phyloP scores from a whole-genome alignment of 2,888 invertebrate genomes.

The Eueremaeus valkanovi region DNA sequence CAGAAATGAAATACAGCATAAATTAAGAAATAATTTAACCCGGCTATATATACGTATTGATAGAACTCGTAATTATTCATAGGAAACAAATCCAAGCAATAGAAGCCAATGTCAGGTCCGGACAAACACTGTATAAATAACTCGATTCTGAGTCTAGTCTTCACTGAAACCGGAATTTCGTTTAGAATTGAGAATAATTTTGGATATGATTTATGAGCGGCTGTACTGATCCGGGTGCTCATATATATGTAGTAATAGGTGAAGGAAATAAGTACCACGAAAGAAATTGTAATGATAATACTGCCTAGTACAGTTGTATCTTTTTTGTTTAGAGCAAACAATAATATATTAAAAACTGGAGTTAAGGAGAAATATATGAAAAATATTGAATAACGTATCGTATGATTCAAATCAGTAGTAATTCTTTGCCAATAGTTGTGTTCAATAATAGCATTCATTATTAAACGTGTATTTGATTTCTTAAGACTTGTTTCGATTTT shows the following conservation, averaged over 20 bases:
- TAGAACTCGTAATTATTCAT: conserved; percentile 9
- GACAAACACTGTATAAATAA: background rate
- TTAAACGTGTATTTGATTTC: too few species aligned
- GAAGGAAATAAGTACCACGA: background rate
- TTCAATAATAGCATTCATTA: background rate
- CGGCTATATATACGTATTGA: background rate
- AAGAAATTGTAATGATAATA: background rate
- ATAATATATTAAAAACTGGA: background rate
- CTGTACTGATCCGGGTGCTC: background rate
- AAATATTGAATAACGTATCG: background rate
- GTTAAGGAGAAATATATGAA: background rate
- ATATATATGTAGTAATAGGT: background rate
- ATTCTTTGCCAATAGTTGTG: background rate
- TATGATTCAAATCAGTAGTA: background rate
- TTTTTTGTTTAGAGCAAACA: background rate
- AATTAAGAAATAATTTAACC: background rate
- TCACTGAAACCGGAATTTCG: background rate
- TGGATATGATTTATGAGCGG: background rate
- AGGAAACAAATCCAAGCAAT: conserved; percentile 4
- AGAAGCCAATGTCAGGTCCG: background rate
- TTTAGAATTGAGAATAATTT: background rate
- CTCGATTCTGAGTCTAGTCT: background rate
- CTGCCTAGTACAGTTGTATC: background rate
- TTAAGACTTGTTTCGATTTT: background rate
- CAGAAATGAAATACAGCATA: too few species aligned